Base-by-base conservation (phyloP, 2,113 vertebrate species). In the Macrotus californicus region DNA sequence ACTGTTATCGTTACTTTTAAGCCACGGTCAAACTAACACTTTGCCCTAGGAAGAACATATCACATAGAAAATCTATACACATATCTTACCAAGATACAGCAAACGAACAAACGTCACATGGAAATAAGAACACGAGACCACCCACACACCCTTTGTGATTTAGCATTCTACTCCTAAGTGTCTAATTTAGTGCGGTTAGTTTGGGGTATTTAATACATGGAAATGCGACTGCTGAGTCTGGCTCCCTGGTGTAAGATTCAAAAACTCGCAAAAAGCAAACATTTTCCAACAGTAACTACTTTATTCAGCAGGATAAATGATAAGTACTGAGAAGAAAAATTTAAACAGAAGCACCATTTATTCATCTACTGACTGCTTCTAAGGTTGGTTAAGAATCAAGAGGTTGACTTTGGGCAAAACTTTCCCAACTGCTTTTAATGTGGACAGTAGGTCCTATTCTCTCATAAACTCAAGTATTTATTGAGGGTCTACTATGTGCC, bases 341-440 rank as follows among this genome's bases (percentile, higher is more conserved):
- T 86, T 70, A 75, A 75, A 89, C 26, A 77, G 59, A 91, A 95
- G 75, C n/a, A 81, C 9, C 83, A 67, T 59, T 87, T 36, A 92
- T 29, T 67, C 61, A 22, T 80, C 76, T 69, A 29, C 14, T 41
- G 59, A 76, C 34, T 66, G n/a, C n/a, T 93, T 56, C 87, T 87
- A 87, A 76, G 36, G 1, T 34, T 50, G 34, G 69, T 2, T 34
- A 52, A 54, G 39, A 52, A 72, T 46, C 34, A 39, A 34, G 59
- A 75, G 52, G 50, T 64, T 70, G 43, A 39, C 52, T 72, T 56
- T 43, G 39, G 81, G 29, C 9, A 43, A 79, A 85, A 52, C 59
- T 41, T 81, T 72, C 64, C n/a, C 64, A n/a, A 2, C 13, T 24
- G 52, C 24, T 91, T 93, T 76, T 66, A 76, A 56, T 39, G 59